These are phyloP conservation scores for Gryllus bimaculatus DNA, from an alignment of 1,140 invertebrate species.

Conservation along the genomic window DNA sequence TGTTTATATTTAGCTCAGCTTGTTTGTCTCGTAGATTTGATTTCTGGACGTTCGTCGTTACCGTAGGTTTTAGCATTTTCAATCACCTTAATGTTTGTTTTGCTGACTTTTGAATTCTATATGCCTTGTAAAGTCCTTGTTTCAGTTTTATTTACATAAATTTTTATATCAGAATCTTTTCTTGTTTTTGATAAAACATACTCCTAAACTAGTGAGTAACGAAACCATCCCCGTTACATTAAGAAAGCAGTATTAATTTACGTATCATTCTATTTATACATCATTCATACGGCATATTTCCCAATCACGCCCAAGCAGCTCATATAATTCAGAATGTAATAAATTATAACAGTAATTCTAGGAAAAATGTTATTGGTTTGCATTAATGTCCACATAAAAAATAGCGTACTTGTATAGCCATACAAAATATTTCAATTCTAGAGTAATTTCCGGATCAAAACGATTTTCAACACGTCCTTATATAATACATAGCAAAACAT, in stretches of 20 bases:
- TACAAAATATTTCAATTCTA: neutral
- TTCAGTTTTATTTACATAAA: no score
- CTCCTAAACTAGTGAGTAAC: neutral
- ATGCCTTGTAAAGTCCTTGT: no score
- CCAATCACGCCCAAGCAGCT: neutral
- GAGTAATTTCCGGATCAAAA: neutral
- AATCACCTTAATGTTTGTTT: no score
- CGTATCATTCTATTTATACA: neutral
- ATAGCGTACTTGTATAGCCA: neutral
- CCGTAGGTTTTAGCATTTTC: no score
- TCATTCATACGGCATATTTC: neutral
- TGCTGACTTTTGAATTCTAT: no score
- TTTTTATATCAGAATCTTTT: neutral
- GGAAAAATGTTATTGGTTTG: no score
- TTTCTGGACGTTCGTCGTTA: neutral
- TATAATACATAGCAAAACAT: neutral
- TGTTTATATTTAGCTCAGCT: neutral
- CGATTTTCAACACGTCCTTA: neutral
- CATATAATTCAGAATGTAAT: neutral
- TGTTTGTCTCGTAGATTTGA: neutral
- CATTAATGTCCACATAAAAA: no score
- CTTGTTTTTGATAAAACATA: neutral
- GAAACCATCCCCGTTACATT: neutral
- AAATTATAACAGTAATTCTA: no score
- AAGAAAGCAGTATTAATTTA: neutral